A percentile compares a stretch with the other conserved stretches of the same genome.
Evolutionary conservation across 92 coral and sea anemone genomes (phyloP).

Genomic region (Umimayanthus kanabou): DNA sequence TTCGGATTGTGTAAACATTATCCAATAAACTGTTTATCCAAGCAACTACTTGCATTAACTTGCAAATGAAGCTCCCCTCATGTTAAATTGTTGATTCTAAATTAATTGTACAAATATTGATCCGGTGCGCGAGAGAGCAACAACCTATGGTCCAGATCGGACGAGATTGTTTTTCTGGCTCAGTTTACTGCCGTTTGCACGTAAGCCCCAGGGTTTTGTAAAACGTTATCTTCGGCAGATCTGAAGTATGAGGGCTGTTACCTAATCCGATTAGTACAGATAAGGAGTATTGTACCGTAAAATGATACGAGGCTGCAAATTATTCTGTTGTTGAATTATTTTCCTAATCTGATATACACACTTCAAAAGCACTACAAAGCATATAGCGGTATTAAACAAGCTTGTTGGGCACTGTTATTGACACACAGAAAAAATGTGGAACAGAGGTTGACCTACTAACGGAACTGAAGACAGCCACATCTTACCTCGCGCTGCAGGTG

Average conservation of each 20-base stretch:
- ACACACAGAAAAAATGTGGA: background rate
- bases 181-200: conserved; percentile 23
- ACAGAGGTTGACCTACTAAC: background rate
- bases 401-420: background rate
- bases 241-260: conserved; percentile 30
- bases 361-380: conserved; percentile 16
- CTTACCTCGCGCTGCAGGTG: background rate
- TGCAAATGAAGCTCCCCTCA: conserved; percentile 65
- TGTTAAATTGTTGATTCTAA: conserved; percentile 62
- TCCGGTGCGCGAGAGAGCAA: conserved; percentile 17
- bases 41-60: conserved; percentile 67
- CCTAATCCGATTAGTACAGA: conserved; percentile 63
- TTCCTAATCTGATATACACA: conserved; percentile 25
- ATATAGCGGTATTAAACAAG: background rate
- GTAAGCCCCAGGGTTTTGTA: conserved; percentile 51
- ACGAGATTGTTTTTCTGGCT: conserved; percentile 15
- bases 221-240: conserved; percentile 51
- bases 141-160: conserved; percentile 17
- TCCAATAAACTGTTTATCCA: conserved; percentile 89
- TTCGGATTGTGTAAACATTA: conserved; percentile 75
- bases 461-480: background rate
- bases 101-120: conserved; percentile 88
- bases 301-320: conserved; percentile 46
- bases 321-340: conserved; percentile 25
- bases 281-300: conserved; percentile 50